Base-by-base conservation (phyloP, 2,888 invertebrate genomes). In the Thalpophila matura region DNA sequence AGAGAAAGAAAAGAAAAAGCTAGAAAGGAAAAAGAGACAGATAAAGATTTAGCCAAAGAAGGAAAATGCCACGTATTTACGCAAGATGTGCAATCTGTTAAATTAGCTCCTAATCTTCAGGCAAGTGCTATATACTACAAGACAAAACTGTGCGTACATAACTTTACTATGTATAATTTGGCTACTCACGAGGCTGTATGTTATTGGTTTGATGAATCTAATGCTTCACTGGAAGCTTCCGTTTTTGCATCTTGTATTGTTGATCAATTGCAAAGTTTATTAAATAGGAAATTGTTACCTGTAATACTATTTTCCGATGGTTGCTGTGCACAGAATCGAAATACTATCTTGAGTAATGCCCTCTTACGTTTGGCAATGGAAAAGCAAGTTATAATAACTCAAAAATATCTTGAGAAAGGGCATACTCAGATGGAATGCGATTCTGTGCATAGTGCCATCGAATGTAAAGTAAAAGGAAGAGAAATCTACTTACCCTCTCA, bases 401-500 rank as follows among this genome's bases (percentile, higher is more conserved):
- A 57, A 63, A 64, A 58, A 58, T 64, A 58, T 58, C 63, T 64
- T 33, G 63, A 64, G 51, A 53, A 53, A 38, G 53, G 47, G 46
- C 63, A 63, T 53, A 63, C 63, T 40, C 63, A 57, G 38, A 58
- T 58, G 54, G 63, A 64, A 53, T 50, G 43, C 31, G 45, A 57
- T 40, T 56, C 51, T 24, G 50, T 57, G 37, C 53, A 51, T 51
- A 42, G 14, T 24, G 24, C 24, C 42, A 42, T 49, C 33, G 26
- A 62, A 45, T 56, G 56, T 38, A 51, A 51, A 56, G 35, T 50
- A 62, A 53, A 57, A 62, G 51, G n/a, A n/a, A n/a, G n/a, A n/a
- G n/a, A n/a, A n/a, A n/a, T n/a, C n/a, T n/a, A n/a, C n/a, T n/a
- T n/a, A n/a, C n/a, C n/a, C n/a, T n/a, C n/a, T n/a, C n/a, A n/a